Evolutionary conservation across 2,888 invertebrate genomes (phyloP).

Genomic region (Drosophila formosana): DNA sequence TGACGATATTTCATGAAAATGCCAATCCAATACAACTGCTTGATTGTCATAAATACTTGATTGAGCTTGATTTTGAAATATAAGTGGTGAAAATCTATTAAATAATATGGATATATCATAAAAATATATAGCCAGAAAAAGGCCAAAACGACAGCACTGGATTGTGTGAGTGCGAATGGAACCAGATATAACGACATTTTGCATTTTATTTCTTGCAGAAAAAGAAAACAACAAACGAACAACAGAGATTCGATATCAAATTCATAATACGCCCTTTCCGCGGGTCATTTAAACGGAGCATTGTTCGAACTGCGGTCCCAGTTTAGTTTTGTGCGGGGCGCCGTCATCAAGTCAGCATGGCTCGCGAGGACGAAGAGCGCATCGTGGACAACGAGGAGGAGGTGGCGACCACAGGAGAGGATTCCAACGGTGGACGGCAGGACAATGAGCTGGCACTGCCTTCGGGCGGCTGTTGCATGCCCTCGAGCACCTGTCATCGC

Average conservation of each 20-base stretch:
- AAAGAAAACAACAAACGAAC: constrained; percentile 23
- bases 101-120: too few species aligned
- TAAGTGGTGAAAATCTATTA: too few species aligned
- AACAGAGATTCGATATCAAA: constrained; percentile 47
- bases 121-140: too few species aligned
- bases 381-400: constrained; percentile 69
- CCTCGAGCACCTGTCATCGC: constrained; percentile 90
- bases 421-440: constrained; percentile 54
- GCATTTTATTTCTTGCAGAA: constrained; percentile 47
- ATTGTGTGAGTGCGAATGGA: constrained; percentile 12
- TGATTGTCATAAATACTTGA: too few species aligned
- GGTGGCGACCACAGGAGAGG: constrained; percentile 11
- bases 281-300: constrained; percentile 26
- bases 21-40: too few species aligned
- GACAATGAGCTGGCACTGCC: constrained; percentile 83
- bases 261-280: constrained; percentile 49
- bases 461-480: constrained; percentile 87
- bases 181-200: constrained; percentile 49
- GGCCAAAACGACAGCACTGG: too few species aligned
- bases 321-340: constrained; percentile 22
- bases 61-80: too few species aligned
- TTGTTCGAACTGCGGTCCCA: constrained; percentile 30
- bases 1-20: too few species aligned
- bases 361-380: constrained; percentile 67
- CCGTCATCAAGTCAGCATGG: constrained; percentile 48